These are phyloP conservation scores for Magallana ariakensis DNA, from an alignment of 1,140 invertebrate species.

Conservation along the genomic window DNA sequence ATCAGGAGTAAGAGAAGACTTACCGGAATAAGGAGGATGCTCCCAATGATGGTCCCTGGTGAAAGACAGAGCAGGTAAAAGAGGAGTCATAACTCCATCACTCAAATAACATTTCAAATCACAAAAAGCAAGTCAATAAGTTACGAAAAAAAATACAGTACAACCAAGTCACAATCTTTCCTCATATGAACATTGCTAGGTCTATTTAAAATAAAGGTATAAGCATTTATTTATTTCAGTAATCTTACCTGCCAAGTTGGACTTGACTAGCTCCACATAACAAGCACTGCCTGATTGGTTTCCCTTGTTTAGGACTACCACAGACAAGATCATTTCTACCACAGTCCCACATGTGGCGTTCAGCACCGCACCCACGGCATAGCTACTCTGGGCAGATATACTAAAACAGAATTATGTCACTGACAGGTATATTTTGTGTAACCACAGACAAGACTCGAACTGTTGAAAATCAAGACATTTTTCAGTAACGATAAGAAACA, in stretches of 20 bases:
- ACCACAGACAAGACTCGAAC: background rate
- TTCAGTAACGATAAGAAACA: background rate
- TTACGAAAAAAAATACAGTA: too few species aligned
- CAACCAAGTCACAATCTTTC: too few species aligned
- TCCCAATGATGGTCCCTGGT: constrained; percentile 74
- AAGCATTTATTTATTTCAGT: too few species aligned
- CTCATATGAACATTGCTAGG: too few species aligned
- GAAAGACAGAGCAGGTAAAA: constrained; percentile 5
- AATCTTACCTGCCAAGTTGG: constrained; percentile 71
- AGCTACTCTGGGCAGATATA: constrained; percentile 76
- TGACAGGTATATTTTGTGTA: too few species aligned
- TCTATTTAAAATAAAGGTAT: too few species aligned
- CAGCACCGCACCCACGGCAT: constrained; percentile 74
- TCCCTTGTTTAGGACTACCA: constrained; percentile 72
- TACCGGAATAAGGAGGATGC: constrained; percentile 76
- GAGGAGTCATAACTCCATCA: background rate
- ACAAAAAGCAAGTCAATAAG: background rate
- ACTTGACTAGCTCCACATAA: constrained; percentile 75
- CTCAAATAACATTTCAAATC: background rate
- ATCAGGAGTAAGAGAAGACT: constrained; percentile 55
- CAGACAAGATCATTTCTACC: constrained; percentile 76
- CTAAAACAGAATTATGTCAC: constrained; percentile 57
- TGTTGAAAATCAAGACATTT: background rate
- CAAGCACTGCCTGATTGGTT: constrained; percentile 62
- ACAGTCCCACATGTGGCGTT: constrained; percentile 78